Base-by-base conservation (phyloP, 2,888 invertebrate genomes). In the Caenorhabditis imperialis region DNA sequence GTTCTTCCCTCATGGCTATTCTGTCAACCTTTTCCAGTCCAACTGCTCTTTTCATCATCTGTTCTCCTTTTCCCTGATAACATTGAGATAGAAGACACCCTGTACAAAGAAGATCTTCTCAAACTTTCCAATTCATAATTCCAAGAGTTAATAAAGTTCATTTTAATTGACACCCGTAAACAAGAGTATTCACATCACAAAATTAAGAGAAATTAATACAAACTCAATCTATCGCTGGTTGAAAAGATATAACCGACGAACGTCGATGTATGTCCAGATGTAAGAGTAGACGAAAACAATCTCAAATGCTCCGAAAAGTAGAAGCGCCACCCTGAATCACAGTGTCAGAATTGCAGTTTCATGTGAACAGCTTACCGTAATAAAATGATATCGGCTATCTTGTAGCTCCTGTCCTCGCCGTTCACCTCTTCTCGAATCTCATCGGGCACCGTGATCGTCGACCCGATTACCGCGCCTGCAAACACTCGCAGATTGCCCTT, bases 401-500 rank as follows among this genome's bases (percentile, higher is more conserved):
- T 69, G 23, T 57, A 75, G 20, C 54, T 70, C 7, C 75, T 57
- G 54, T 75, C 75, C 48, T 74, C 42, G 10, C 75, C 75, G 55
- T 70, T 75, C 12, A 75, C 60, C 37, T 75, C 75, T 20, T 69
- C 69, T 23, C 75, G 37, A 27, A 75, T 70, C 35, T 75, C 75
- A 58, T 75, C 75, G 22, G 75, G 60, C 12, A 75, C 69, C 3
- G 75, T 75, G 16, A 75, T 70, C 0, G 54, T 62, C 35, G 75
- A 58, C 53, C 57, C 75, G 63, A 70, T 70, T 20, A 75, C 40
- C 12, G 75, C 69, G 18, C 75, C 73, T 73, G 42, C 50, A 70
- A 70, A 53, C 47, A 18, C 25, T 27, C 27, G n/a, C n/a, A 47
- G 27, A 27, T 47, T 47, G 30, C 22, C 22, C 38, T 27, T 16